A percentile compares a stretch with the other conserved stretches of the same genome.
These are phyloP conservation scores for Amphibalanus amphitrite DNA, from an alignment of 1,140 invertebrate genomes.

Conservation along the genomic window DNA sequence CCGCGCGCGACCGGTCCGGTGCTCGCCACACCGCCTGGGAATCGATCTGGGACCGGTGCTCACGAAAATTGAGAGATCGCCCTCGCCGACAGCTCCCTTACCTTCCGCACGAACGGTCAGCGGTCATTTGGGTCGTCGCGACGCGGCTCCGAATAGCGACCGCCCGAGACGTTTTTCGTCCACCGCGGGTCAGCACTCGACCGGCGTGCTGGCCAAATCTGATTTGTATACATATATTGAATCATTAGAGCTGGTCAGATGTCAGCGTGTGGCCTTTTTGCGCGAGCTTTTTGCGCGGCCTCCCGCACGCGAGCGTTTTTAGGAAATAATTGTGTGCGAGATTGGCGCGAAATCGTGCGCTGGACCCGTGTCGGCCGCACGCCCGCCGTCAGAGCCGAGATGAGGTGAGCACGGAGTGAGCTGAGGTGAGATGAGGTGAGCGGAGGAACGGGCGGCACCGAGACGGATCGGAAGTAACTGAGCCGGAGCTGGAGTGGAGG, in stretches of 20 bases:
- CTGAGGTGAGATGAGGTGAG: no score
- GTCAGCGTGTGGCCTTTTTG: not conserved
- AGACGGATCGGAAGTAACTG: not conserved
- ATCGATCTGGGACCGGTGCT: no score
- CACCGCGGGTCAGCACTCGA: not conserved
- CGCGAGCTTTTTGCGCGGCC: not conserved
- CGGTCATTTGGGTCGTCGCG: no score
- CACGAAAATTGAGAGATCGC: no score
- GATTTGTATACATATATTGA: conserved; percentile 2
- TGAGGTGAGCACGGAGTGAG: no score
- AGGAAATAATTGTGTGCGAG: not conserved
- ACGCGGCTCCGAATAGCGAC: no score
- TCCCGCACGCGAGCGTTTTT: not conserved
- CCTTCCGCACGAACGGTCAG: no score
- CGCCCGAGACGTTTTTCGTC: not conserved
- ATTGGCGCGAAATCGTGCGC: not conserved
- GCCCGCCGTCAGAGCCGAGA: not conserved
- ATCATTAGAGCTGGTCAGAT: not conserved
- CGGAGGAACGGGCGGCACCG: no score
- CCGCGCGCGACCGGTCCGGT: no score
- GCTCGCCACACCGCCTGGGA: no score
- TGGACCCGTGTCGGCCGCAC: not conserved
- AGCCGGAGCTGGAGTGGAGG: no score
- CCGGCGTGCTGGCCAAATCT: not conserved
- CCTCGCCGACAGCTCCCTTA: no score